These are phyloP conservation scores for Ciona savignyi DNA, from an alignment of 23 tunicate genomes.

Conservation along the genomic window DNA sequence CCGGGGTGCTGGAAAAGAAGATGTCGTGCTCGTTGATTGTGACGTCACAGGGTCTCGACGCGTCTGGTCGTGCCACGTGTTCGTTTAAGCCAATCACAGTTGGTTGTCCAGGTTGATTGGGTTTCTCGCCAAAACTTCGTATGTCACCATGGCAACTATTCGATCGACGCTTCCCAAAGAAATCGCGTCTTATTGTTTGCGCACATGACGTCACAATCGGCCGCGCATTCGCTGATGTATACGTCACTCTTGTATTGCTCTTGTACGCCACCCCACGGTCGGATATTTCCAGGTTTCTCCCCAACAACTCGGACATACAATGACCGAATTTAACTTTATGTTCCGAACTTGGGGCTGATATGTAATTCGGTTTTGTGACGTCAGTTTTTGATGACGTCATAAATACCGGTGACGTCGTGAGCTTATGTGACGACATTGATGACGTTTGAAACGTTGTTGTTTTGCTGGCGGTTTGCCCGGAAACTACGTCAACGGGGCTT, in stretches of 20 bases:
- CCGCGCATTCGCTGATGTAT: background rate
- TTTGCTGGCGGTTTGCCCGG: no score
- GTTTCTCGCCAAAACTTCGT: background rate
- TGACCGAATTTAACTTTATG: background rate
- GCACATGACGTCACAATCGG: background rate
- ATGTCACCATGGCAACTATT: background rate
- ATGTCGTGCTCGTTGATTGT: conserved; percentile 6
- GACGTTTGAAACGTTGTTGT: background rate
- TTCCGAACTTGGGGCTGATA: background rate
- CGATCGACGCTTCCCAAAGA: background rate
- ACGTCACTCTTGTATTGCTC: background rate
- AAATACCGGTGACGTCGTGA: background rate
- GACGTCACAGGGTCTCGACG: background rate
- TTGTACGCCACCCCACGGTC: background rate
- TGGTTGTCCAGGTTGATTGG: no score
- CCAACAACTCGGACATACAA: background rate
- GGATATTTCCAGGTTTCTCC: background rate
- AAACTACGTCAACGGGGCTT: no score
- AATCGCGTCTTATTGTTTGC: background rate
- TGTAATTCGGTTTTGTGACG: background rate
- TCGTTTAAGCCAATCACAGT: background rate
- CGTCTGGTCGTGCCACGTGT: background rate
- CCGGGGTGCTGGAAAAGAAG: conserved; percentile 22
- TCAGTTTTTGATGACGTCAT: background rate
- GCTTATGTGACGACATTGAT: background rate